A percentile compares a stretch with the other conserved stretches of the same genome.
Conservation (phyloP, 2,113 vertebrate genomes). For the Pygathrix nemaeus region DNA sequence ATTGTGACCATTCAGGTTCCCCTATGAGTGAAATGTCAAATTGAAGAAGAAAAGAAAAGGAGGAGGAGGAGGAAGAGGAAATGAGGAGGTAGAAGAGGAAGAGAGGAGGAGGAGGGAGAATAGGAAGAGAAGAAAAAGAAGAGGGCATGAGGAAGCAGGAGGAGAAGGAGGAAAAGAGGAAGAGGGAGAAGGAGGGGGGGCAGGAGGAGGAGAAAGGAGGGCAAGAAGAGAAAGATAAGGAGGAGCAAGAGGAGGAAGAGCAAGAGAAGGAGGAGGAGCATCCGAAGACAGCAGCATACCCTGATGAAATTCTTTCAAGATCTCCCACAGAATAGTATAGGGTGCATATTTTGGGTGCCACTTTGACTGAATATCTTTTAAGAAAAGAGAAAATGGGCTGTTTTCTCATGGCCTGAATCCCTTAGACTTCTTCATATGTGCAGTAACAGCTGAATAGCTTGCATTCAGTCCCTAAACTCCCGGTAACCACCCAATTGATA, state of each 20-base stretch:
- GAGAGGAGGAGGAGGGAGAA: neutral
- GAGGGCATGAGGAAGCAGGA: neutral
- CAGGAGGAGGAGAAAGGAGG: neutral
- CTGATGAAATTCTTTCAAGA: neutral
- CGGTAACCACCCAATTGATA: constrained; percentile 59
- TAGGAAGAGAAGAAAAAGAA: neutral
- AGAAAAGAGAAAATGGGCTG: neutral
- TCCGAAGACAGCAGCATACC: neutral
- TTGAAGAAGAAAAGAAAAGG: neutral
- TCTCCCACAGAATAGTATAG: neutral
- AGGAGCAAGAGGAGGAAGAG: neutral
- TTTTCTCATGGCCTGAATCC: constrained; percentile 15
- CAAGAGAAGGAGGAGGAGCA: neutral
- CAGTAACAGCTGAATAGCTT: constrained; percentile 68
- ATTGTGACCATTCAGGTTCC: neutral
- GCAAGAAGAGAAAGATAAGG: neutral
- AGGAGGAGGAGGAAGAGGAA: neutral
- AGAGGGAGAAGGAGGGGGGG: neutral
- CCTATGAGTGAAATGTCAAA: neutral
- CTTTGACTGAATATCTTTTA: constrained; percentile 18
- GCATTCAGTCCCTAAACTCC: constrained; percentile 61
- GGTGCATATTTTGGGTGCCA: neutral
- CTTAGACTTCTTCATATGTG: constrained; percentile 42
- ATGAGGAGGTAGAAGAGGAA: neutral
- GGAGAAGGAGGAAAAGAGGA: neutral